A percentile compares a stretch with the other conserved stretches of the same genome.
Evolutionary conservation across 2,797 vertebrate species (phyloP).

Genomic region (Arremon brunneinucha): DNA sequence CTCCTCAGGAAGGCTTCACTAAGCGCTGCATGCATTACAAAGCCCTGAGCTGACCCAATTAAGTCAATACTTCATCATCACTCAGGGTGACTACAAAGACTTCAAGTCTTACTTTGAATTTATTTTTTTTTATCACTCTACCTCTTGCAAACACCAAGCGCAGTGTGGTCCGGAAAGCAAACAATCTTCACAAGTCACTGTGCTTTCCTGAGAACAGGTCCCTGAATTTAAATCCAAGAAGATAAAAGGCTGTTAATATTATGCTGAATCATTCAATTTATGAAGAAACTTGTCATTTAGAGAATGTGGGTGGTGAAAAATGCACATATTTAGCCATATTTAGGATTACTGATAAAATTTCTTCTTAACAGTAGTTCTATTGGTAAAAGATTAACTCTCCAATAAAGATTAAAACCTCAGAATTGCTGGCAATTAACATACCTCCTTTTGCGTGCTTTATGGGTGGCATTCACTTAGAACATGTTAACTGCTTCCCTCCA

Average conservation of each 20-base stretch:
- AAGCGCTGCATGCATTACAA: not conserved
- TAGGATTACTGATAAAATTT: not conserved
- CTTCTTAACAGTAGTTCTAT: not conserved
- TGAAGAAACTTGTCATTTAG: not conserved
- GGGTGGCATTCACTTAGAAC: not conserved
- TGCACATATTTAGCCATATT: not conserved
- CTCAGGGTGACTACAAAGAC: constrained; percentile 30
- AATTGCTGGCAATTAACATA: not conserved
- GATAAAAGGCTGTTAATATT: constrained; percentile 33
- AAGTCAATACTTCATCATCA: constrained; percentile 30
- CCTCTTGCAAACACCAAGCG: constrained; percentile 96
- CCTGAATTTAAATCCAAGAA: constrained; percentile 75
- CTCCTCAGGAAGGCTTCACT: constrained; percentile 18
- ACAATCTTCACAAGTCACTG: constrained; percentile 89
- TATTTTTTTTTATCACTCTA: constrained; percentile 66
- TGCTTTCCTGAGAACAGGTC: constrained; percentile 79
- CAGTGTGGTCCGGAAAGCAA: constrained; percentile 87
- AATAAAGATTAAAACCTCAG: not conserved
- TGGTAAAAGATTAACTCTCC: constrained; percentile 8
- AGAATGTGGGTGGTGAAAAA: not conserved
- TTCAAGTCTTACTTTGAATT: constrained; percentile 27
- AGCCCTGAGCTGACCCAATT: not conserved
- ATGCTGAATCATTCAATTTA: not conserved
- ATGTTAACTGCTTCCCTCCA: not conserved
- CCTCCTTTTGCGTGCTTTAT: not conserved